phyloP scores from a whole-genome alignment of 2,113 vertebrate genomes.

The Thamnaconus septentrionalis region DNA sequence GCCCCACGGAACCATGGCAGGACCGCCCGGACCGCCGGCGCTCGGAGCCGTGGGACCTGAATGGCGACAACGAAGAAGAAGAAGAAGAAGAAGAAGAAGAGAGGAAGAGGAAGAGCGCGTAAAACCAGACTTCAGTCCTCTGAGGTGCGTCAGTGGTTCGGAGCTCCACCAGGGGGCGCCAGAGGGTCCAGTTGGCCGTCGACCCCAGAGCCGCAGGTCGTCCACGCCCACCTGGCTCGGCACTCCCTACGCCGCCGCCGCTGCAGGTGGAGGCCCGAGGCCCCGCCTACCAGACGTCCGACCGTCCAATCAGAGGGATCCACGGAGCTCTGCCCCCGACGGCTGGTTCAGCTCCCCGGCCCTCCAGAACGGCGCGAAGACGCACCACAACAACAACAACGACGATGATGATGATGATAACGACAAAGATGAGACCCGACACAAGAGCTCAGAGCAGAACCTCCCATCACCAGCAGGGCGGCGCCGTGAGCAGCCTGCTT shows the following conservation, averaged over 20 bases:
- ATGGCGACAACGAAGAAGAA: neutral
- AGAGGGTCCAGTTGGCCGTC: no score
- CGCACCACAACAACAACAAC: slow-evolving; percentile 66
- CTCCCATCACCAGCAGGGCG: no score
- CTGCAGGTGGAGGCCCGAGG: slow-evolving; percentile 9
- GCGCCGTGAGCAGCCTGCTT: no score
- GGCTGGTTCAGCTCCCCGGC: slow-evolving; percentile 56
- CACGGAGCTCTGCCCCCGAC: slow-evolving; percentile 35
- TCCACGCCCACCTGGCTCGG: no score
- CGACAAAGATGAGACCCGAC: slow-evolving; percentile 6
- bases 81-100: slow-evolving; percentile 4
- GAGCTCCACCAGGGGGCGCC: slow-evolving; percentile 8
- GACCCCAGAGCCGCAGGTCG: no score
- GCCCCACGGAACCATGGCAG: slow-evolving; percentile 24
- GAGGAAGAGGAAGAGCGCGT: slow-evolving; percentile 3
- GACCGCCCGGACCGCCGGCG: slow-evolving; percentile 7
- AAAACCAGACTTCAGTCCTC: slow-evolving; percentile 18
- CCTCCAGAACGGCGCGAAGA: slow-evolving; percentile 24
- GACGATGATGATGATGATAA: neutral
- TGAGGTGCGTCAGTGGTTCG: slow-evolving; percentile 20
- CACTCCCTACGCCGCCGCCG: neutral
- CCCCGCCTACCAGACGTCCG: neutral
- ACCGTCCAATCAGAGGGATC: slow-evolving; percentile 20
- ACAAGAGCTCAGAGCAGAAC: slow-evolving; percentile 45
- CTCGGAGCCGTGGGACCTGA: slow-evolving; percentile 11